Evolutionary conservation across 2,797 vertebrate species (phyloP).

Genomic region (Mus spretus): DNA sequence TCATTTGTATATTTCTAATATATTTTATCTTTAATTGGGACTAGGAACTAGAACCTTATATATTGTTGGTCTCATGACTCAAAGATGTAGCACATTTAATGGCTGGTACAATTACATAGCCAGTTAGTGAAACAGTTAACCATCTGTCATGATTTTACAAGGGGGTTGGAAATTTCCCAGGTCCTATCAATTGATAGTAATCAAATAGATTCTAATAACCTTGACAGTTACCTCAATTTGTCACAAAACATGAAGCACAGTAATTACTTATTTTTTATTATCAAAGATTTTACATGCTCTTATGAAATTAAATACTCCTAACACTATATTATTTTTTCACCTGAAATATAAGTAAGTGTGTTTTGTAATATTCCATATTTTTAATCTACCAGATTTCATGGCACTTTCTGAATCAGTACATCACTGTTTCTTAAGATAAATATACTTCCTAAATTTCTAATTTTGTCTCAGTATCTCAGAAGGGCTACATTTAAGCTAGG

Average conservation of each 20-base stretch:
- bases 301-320: neutral
- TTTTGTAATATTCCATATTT: neutral
- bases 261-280: neutral
- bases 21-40: neutral
- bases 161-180: neutral
- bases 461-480: constrained; percentile 20
- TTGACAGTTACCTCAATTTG: neutral
- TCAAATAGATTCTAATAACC: neutral
- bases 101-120: constrained; percentile 3
- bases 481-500: neutral
- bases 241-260: neutral
- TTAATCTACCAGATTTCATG: neutral
- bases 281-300: neutral
- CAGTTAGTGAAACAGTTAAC: constrained; percentile 42
- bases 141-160: constrained; percentile 59
- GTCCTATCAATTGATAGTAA: neutral
- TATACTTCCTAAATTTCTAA: neutral
- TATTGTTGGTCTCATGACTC: constrained; percentile 27
- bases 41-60: constrained; percentile 38
- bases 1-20: neutral
- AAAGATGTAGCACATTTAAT: constrained; percentile 36
- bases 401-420: constrained; percentile 46
- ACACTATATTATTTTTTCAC: neutral
- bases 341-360: neutral
- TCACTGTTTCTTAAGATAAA: neutral